A percentile compares a stretch with the other conserved stretches of the same genome.
These are phyloP conservation scores for Caenorhabditis drosophilae DNA, from an alignment of 2,888 invertebrate species.

Conservation along the genomic window DNA sequence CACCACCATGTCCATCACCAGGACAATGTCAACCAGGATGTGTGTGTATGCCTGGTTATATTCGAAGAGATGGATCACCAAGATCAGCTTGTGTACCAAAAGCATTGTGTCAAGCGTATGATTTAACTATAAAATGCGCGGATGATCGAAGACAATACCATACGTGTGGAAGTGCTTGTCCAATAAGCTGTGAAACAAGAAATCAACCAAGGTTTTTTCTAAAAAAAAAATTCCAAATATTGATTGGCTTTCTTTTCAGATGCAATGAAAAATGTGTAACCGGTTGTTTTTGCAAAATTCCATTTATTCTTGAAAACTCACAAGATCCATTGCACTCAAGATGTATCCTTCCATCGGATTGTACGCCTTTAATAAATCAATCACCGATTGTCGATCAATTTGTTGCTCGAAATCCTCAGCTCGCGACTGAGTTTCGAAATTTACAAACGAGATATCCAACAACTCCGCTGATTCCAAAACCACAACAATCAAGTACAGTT, in stretches of 20 bases:
- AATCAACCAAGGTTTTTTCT: constrained; percentile 47
- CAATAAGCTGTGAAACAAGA: constrained; percentile 49
- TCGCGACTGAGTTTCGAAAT: constrained; percentile 7
- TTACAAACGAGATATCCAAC: constrained; percentile 24
- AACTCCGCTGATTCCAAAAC: no score
- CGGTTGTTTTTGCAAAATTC: constrained; percentile 55
- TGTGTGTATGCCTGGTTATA: constrained; percentile 49
- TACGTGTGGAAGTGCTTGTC: constrained; percentile 55
- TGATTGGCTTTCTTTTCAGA: constrained; percentile 8
- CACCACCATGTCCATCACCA: constrained; percentile 44
- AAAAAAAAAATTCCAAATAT: neutral
- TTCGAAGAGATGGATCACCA: constrained; percentile 47
- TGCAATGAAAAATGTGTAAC: constrained; percentile 49
- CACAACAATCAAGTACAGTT: constrained; percentile 3
- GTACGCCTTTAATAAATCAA: constrained; percentile 24
- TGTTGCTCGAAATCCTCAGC: constrained; percentile 22
- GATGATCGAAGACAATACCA: constrained; percentile 50
- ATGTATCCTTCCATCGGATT: constrained; percentile 51
- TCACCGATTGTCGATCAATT: constrained; percentile 21
- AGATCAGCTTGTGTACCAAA: constrained; percentile 46
- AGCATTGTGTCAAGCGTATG: constrained; percentile 44
- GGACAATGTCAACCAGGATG: constrained; percentile 51
- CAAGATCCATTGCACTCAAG: constrained; percentile 53
- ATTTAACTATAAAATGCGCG: constrained; percentile 48
- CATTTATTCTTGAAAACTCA: constrained; percentile 50